Base-by-base conservation (phyloP, 2,888 invertebrate genomes). In the Lottia scabra region DNA sequence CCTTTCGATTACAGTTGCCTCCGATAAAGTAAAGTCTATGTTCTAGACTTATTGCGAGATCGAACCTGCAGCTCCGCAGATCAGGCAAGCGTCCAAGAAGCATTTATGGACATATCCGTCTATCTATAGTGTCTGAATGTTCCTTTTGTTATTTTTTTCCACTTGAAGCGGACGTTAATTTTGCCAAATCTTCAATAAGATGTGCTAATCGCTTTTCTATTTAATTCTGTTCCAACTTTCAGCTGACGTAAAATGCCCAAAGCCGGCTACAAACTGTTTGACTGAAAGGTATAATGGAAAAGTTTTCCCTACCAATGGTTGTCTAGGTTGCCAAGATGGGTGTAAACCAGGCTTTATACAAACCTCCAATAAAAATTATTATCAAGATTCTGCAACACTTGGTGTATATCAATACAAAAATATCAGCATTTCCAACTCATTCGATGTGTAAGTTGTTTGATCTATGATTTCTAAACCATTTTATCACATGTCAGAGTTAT, bases 261-360 rank as follows among this genome's bases (percentile, higher is more conserved):
- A 73, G 19, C 73, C 73, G 0, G 77, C 77, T 10, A 56, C 46
- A 16, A 64, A 77, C 70, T 77, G 77, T 56, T n/a, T 68, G 12
- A 23, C 67, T 3, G 73, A 73, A 4, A 72, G 70, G 0, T 75
- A 70, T 62, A 77, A 77, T 70, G 46, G 63, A 26, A 19, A 56
- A 23, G 73, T 77, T 4, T 16, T 77, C 16, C 69, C 67, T 23
- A 70, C 70, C 27, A 46, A 71, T 12, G 77, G 77, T 6, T 77
- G 77, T 65, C 70, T 77, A 27, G 77, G 77, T 0, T 77, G 77
- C 46, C 77, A 77, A 63, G 46, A 68, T 26, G 77, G 77, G 0
- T 77, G 77, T 63, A 69, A 73, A 45, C 66, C 75, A 16, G 77
- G 75, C 3, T 75, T 70, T 71, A 75, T 72, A 12, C 71, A 75